Conservation (phyloP, 2,113 vertebrate genomes). For the Triplophysa dalaica region DNA sequence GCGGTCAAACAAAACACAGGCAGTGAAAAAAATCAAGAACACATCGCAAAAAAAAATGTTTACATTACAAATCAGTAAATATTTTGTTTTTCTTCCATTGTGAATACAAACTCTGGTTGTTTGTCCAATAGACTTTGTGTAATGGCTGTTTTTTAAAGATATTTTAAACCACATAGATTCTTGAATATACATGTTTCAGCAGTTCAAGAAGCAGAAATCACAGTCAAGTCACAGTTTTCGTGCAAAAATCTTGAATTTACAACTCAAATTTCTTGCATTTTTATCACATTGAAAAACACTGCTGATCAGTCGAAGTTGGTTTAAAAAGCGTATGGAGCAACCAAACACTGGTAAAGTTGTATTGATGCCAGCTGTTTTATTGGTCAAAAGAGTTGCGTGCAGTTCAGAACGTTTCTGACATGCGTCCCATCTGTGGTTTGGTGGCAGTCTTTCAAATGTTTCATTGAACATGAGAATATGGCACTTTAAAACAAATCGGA, state of each 20-base stretch:
- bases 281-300: slow-evolving; percentile 19
- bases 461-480: slow-evolving; percentile 3
- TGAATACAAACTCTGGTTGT: background rate
- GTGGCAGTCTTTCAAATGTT: background rate
- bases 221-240: slow-evolving; percentile 32
- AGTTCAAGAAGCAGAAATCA: slow-evolving; percentile 30
- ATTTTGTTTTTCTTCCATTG: background rate
- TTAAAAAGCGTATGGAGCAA: slow-evolving; percentile 3
- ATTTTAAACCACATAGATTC: slow-evolving; percentile 16
- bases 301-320: background rate
- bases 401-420: background rate
- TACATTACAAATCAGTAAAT: background rate
- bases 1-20: slow-evolving; percentile 23
- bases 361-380: background rate
- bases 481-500: slow-evolving; percentile 36
- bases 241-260: slow-evolving; percentile 36
- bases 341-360: slow-evolving; percentile 7
- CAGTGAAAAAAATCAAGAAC: slow-evolving; percentile 22
- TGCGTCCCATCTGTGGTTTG: slow-evolving; percentile 1
- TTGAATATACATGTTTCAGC: slow-evolving; percentile 5
- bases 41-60: background rate
- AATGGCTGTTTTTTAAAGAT: slow-evolving; percentile 14
- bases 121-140: background rate
- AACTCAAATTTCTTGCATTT: slow-evolving; percentile 21
- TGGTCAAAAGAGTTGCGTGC: background rate